A percentile compares a stretch with the other conserved stretches of the same genome.
phyloP scores from a whole-genome alignment of 2,888 invertebrate genomes.

The Psylliodes chrysocephalus region DNA sequence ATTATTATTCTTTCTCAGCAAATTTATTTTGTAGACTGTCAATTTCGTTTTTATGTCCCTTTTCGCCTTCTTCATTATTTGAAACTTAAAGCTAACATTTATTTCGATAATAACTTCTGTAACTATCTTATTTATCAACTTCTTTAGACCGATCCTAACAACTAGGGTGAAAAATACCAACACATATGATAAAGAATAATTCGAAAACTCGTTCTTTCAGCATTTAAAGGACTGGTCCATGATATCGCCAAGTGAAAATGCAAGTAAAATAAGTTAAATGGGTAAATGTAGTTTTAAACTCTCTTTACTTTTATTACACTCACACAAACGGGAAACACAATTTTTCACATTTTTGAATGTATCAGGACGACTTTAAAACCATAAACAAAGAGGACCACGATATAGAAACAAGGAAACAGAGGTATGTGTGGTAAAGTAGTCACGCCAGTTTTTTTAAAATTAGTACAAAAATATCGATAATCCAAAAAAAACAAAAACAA shows the following conservation, averaged over 20 bases:
- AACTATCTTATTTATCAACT: too few relatives aligned
- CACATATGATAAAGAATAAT: not conserved
- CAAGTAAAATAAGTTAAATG: not conserved
- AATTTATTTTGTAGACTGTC: too few relatives aligned
- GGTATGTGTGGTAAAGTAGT: too few relatives aligned
- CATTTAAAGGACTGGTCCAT: not conserved
- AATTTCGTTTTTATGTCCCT: too few relatives aligned
- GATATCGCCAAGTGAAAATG: not conserved
- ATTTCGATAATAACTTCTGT: too few relatives aligned
- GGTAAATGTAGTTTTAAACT: not conserved
- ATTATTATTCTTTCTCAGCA: too few relatives aligned
- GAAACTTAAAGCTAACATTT: too few relatives aligned
- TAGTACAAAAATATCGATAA: too few relatives aligned
- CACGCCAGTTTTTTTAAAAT: too few relatives aligned
- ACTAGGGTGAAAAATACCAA: not conserved
- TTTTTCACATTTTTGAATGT: not conserved
- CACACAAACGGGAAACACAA: not conserved
- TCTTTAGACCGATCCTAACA: not conserved
- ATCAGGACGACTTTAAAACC: not conserved
- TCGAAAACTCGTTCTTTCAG: not conserved
- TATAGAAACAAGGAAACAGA: not conserved
- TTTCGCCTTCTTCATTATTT: too few relatives aligned
- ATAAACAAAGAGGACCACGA: conserved; percentile 1
- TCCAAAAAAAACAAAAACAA: too few relatives aligned
- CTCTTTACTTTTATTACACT: too few relatives aligned